Conservation (phyloP, 2,888 invertebrate genomes). For the Dione vanillae region DNA sequence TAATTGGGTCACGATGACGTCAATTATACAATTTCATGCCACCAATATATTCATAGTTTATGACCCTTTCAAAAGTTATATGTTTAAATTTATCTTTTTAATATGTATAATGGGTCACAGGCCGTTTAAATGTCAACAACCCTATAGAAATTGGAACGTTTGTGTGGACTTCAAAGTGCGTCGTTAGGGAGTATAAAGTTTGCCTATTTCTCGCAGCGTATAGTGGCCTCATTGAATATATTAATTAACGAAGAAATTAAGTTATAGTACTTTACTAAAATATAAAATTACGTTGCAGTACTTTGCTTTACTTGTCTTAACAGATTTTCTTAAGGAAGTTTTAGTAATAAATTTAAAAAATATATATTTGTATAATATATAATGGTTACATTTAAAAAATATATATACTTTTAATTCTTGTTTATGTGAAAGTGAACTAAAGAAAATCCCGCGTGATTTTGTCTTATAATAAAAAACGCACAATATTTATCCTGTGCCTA, state of each 20-base stretch:
- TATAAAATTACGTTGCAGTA: too few relatives aligned
- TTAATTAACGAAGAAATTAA: conserved; percentile 19
- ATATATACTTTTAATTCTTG: background rate
- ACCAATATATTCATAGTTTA: background rate
- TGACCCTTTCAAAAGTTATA: background rate
- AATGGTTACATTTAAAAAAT: too few relatives aligned
- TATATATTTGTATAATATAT: too few relatives aligned
- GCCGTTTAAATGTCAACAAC: conserved; percentile 26
- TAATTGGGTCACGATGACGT: background rate
- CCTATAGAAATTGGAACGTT: conserved; percentile 19
- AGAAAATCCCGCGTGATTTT: too few relatives aligned
- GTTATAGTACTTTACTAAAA: background rate
- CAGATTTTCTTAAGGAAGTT: background rate
- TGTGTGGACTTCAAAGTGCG: conserved; percentile 14
- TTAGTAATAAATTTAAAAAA: too few relatives aligned
- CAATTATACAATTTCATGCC: background rate
- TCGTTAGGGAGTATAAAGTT: conserved; percentile 19
- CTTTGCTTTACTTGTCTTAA: background rate
- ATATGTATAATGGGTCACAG: background rate
- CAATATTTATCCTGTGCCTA: background rate
- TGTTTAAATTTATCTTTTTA: background rate
- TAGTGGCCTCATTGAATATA: conserved; percentile 11
- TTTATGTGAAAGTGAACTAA: too few relatives aligned
- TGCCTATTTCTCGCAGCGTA: background rate
- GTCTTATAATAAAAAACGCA: too few relatives aligned